Evolutionary conservation across 1,140 invertebrate species (phyloP).

Genomic region (Cherax destructor): DNA sequence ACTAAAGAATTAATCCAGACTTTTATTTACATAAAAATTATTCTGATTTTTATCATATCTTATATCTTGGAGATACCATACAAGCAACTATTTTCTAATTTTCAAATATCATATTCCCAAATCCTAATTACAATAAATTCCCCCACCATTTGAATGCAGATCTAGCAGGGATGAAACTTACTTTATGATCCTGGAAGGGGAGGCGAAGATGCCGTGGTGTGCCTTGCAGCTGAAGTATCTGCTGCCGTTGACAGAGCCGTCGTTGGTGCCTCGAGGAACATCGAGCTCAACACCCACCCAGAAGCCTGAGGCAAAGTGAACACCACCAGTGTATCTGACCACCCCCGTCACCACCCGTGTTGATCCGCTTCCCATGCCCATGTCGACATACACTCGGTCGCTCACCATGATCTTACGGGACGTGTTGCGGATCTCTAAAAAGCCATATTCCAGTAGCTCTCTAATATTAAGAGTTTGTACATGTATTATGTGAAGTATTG

Average conservation of each 20-base stretch:
- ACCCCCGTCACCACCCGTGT: slow-evolving; percentile 73
- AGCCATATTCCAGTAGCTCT: no score
- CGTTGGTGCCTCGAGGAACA: slow-evolving; percentile 78
- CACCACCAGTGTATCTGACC: slow-evolving; percentile 76
- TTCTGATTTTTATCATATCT: no score
- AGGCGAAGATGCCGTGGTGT: slow-evolving; percentile 77
- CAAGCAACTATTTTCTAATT: no score
- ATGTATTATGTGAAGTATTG: not conserved
- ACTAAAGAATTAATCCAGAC: no score
- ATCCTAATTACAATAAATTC: not conserved
- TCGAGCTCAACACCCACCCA: slow-evolving; percentile 80
- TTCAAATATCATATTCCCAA: not conserved
- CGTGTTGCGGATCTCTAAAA: slow-evolving; percentile 58
- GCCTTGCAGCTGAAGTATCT: slow-evolving; percentile 75
- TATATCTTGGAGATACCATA: no score
- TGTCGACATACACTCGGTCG: slow-evolving; percentile 63
- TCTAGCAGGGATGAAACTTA: slow-evolving; percentile 4
- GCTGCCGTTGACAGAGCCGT: slow-evolving; percentile 79
- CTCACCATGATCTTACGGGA: slow-evolving; percentile 54
- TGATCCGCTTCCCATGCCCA: slow-evolving; percentile 55
- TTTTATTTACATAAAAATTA: no score
- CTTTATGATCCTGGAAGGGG: slow-evolving; percentile 75
- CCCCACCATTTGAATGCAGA: not conserved
- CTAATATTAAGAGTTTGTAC: no score
- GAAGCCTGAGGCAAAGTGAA: slow-evolving; percentile 78